Evolutionary conservation across 2,888 invertebrate genomes (phyloP), one percentile per base, ranked within the genome.

Genomic region (Mongoloraphidia duomilia): DNA sequence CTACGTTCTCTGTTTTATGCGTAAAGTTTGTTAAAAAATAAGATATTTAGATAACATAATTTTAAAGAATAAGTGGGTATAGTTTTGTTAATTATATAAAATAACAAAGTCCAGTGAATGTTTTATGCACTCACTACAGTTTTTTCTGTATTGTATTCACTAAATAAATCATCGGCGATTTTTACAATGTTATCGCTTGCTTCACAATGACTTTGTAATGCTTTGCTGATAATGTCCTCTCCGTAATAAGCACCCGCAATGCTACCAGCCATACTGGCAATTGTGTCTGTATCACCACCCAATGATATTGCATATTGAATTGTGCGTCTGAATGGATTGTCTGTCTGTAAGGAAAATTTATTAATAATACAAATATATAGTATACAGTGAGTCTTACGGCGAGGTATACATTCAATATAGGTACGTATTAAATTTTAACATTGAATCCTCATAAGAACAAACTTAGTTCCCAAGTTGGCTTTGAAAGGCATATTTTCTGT

Each of bases 221-320:
- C 62, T 17, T 63, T 53, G 44, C 65, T 65, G 43, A 84, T 72
- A 9, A 63, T 60, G 17, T 74, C 71, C 52, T 77, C 69, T 1
- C 84, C 81, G 55, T 80, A 72, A 61, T 73, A 79, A 17, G 83
- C 82, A 2, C 84, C 84, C 33, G 77, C 74, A 50, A 84, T 73
- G 3, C 80, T 76, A 10, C 80, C 82, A 5, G 84, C 77, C 84
- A 85, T 84, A 44, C 77, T 74, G 1, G 80, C 84, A 56, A 86
- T 83, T 0, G 85, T 86, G 58, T 86, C 85, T 0, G 84, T 81
- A 63, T 86, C 85, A 4, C 85, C 85, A 26, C 85, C 85, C 10
- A 86, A 64, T 12, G 76, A 74, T 52, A 85, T 79, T 9, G 84
- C 80, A 63, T 78, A 81, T 57, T 82, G 77, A 37, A 86, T 65